These are phyloP conservation scores for Synanthedon tipuliformis DNA, from an alignment of 2,888 invertebrate genomes.

Conservation along the genomic window DNA sequence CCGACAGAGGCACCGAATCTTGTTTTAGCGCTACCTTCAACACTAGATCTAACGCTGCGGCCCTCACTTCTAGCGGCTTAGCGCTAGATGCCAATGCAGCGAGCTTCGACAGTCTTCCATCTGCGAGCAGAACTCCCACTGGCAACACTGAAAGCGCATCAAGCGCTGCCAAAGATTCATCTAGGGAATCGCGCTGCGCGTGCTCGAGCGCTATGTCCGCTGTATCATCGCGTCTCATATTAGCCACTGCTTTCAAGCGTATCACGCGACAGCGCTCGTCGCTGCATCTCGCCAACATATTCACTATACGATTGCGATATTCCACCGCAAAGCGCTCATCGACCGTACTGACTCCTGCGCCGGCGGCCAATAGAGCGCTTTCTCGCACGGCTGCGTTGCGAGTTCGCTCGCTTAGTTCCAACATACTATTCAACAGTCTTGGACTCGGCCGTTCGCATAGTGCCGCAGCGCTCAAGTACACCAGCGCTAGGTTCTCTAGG, in stretches of 20 bases:
- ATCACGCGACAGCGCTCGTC: slow-evolving; percentile 19
- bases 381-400: slow-evolving; percentile 13
- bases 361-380: slow-evolving; percentile 4
- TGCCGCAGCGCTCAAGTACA: slow-evolving; percentile 4
- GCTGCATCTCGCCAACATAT: slow-evolving; percentile 17
- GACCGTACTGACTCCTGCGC: slow-evolving; percentile 5
- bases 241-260: slow-evolving; percentile 31
- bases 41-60: slow-evolving; percentile 24
- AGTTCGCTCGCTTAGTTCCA: slow-evolving; percentile 11
- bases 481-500: slow-evolving; percentile 1
- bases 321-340: background rate
- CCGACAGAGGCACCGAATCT: slow-evolving; percentile 9
- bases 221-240: slow-evolving; percentile 23
- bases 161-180: slow-evolving; percentile 20
- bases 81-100: slow-evolving; percentile 16
- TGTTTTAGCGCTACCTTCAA: slow-evolving; percentile 1
- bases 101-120: slow-evolving; percentile 4
- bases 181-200: slow-evolving; percentile 12
- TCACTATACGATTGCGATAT: slow-evolving; percentile 9
- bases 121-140: slow-evolving; percentile 8
- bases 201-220: slow-evolving; percentile 10
- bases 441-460: slow-evolving; percentile 14
- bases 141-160: slow-evolving; percentile 33
- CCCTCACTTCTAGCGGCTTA: slow-evolving; percentile 12
- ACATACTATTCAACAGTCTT: slow-evolving; percentile 1